Conservation (phyloP, 2,888 invertebrate species). For the Eurois occulta region DNA sequence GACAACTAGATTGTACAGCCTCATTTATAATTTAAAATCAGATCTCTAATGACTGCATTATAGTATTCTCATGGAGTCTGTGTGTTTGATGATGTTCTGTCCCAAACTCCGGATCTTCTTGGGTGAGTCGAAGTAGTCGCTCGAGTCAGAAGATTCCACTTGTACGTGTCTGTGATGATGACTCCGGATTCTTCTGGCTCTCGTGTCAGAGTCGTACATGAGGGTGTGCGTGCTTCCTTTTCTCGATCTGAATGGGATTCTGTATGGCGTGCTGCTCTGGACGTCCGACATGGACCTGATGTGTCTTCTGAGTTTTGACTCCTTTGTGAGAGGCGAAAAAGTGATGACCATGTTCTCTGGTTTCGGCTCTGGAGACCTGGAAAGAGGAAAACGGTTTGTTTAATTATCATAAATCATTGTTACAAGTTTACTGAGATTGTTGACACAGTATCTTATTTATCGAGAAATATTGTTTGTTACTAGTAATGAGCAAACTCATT, state of each 20-base stretch:
- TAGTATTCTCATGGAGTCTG: slow-evolving; percentile 88
- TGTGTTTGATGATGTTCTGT: slow-evolving; percentile 84
- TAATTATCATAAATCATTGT: slow-evolving; percentile 5
- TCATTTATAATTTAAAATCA: slow-evolving; percentile 73
- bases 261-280: slow-evolving; percentile 86
- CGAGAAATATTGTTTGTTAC: slow-evolving; percentile 32
- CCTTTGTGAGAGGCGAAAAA: slow-evolving; percentile 83
- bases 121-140: slow-evolving; percentile 80
- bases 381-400: slow-evolving; percentile 67
- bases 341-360: slow-evolving; percentile 72
- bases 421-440: slow-evolving; percentile 14
- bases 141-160: slow-evolving; percentile 85
- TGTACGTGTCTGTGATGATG: slow-evolving; percentile 78
- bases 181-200: slow-evolving; percentile 79
- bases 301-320: slow-evolving; percentile 84
- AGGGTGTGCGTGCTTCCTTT: slow-evolving; percentile 81
- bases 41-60: slow-evolving; percentile 73
- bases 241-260: slow-evolving; percentile 81
- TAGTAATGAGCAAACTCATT: slow-evolving; percentile 45
- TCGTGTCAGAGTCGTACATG: slow-evolving; percentile 86
- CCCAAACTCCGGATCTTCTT: slow-evolving; percentile 80
- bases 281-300: slow-evolving; percentile 89
- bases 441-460: slow-evolving; percentile 25
- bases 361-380: slow-evolving; percentile 82
- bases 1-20: slow-evolving; percentile 81